These are phyloP conservation scores for Parthenolecanium corni DNA, from an alignment of 2,888 invertebrate genomes.

Conservation along the genomic window DNA sequence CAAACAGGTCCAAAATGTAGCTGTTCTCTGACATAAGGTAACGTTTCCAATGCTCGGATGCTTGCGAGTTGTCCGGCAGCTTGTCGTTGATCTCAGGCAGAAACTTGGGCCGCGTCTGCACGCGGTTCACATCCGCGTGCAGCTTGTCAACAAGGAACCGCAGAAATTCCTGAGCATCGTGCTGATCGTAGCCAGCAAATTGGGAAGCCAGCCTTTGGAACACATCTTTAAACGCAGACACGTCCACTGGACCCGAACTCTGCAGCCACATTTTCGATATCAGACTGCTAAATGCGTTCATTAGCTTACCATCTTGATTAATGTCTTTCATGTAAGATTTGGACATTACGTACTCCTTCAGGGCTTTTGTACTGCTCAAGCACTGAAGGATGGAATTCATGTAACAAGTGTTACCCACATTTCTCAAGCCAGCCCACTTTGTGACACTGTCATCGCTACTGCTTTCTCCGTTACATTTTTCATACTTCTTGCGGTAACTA, in stretches of 20 bases:
- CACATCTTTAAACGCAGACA: constrained; percentile 33
- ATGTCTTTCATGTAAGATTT: constrained; percentile 20
- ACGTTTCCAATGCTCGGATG: constrained; percentile 57
- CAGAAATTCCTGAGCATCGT: constrained; percentile 84
- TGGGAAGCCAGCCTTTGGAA: constrained; percentile 51
- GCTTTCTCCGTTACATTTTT: not conserved
- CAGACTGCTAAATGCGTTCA: constrained; percentile 33
- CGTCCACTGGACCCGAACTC: constrained; percentile 32
- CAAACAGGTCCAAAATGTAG: constrained; percentile 63
- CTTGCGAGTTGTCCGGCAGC: constrained; percentile 39
- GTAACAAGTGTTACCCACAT: constrained; percentile 91
- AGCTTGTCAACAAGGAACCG: constrained; percentile 78
- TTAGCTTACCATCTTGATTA: constrained; percentile 36
- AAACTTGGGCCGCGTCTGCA: constrained; percentile 37
- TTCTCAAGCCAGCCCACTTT: constrained; percentile 62
- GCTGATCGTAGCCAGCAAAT: constrained; percentile 66
- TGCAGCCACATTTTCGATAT: constrained; percentile 34
- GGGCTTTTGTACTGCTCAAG: constrained; percentile 57
- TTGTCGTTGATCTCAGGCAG: constrained; percentile 37
- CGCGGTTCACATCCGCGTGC: constrained; percentile 68
- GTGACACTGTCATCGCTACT: constrained; percentile 8
- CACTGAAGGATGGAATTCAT: constrained; percentile 94
- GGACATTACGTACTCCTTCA: constrained; percentile 29
- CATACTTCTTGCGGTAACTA: constrained; percentile 3
- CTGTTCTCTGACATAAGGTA: constrained; percentile 59